Evolutionary conservation across 2,113 vertebrate genomes (phyloP).

Genomic region (Actenoides lindsayi): DNA sequence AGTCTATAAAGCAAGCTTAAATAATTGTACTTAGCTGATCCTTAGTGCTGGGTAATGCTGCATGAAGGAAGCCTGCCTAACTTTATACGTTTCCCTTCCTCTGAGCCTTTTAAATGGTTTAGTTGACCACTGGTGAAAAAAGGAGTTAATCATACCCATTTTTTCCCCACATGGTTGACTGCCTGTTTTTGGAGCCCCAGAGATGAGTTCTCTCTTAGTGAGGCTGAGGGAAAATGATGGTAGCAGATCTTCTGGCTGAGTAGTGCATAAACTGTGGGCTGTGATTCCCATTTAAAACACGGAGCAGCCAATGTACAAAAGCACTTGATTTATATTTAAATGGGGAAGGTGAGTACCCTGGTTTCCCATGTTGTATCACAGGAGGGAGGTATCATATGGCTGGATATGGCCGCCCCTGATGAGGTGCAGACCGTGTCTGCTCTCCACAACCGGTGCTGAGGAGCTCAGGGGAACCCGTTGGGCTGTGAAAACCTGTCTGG

Average conservation of each 20-base stretch:
- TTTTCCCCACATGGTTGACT: not conserved
- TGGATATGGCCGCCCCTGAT: not conserved
- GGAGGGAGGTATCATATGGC: not conserved
- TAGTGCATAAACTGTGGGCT: not conserved
- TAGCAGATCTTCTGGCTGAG: not conserved
- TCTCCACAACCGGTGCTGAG: fast-evolving
- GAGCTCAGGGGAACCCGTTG: not conserved
- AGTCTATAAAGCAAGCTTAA: not conserved
- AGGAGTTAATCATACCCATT: not conserved
- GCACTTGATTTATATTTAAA: not conserved
- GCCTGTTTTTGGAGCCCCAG: not conserved
- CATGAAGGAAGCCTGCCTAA: not conserved
- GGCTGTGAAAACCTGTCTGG: not conserved
- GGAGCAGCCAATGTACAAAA: not conserved
- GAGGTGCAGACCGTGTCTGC: not conserved
- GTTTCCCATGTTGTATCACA: not conserved
- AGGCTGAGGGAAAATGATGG: not conserved
- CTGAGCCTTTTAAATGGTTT: not conserved
- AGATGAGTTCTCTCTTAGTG: not conserved
- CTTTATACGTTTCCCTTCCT: not conserved
- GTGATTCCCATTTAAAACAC: not conserved
- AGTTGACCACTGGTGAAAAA: not conserved
- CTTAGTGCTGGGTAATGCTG: not conserved
- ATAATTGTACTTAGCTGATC: not conserved
- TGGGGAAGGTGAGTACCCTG: not conserved